phyloP scores from a whole-genome alignment of 1,140 invertebrate genomes.

The Camponotus vicinus region DNA sequence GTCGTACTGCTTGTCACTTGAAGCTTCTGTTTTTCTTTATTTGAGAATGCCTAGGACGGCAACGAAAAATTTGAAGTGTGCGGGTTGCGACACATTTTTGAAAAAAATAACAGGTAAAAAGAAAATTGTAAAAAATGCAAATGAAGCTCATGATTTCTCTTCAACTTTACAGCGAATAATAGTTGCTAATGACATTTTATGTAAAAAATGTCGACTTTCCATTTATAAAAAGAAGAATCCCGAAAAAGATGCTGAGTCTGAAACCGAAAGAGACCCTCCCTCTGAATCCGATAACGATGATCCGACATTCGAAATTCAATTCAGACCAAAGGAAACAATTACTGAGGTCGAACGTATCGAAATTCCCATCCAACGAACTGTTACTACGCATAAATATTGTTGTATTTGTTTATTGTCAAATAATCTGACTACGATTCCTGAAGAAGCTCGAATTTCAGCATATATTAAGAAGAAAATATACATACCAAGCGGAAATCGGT shows the following conservation, averaged over 20 bases:
- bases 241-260: background rate
- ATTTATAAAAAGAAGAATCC: conserved; percentile 1
- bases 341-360: conserved; percentile 3
- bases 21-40: no score
- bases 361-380: conserved; percentile 11
- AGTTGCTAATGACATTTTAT: conserved; percentile 26
- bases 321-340: background rate
- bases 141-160: no score
- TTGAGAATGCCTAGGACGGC: no score
- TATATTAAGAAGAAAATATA: conserved; percentile 21
- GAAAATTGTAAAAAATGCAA: no score
- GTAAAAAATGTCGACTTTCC: conserved; percentile 30
- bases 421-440: background rate
- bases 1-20: no score
- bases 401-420: conserved; percentile 13
- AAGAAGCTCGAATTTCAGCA: background rate
- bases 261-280: background rate
- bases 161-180: background rate
- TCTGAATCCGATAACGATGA: background rate
- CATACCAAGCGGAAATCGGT: conserved; percentile 47
- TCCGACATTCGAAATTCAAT: background rate
- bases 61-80: no score
- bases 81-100: no score
- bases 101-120: no score
- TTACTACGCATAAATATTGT: conserved; percentile 31